Percentiles rank a stretch among this genome's conserved stretches.
Conservation (phyloP, 2,797 vertebrate genomes). For the Lates japonicus region DNA sequence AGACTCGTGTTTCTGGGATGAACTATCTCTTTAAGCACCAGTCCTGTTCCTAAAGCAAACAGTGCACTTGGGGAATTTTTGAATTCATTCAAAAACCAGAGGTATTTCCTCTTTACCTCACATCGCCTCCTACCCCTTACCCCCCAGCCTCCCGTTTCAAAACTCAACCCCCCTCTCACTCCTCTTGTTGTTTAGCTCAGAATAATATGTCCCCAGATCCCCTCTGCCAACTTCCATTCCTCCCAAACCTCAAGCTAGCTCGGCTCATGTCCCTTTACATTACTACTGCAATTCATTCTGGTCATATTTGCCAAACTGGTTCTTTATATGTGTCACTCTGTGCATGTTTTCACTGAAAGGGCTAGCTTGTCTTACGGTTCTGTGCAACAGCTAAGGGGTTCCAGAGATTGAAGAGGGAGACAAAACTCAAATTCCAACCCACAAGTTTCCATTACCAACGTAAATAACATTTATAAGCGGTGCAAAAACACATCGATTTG, state of each 20-base stretch:
- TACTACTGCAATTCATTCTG: conserved; percentile 69
- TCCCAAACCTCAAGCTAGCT: conserved; percentile 54
- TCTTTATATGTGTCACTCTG: conserved; percentile 56
- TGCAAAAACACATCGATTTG: conserved; percentile 12
- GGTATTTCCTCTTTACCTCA: conserved; percentile 84
- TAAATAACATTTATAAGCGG: conserved; percentile 59
- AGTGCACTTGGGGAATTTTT: conserved; percentile 69
- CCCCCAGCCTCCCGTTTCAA: conserved; percentile 48
- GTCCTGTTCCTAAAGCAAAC: conserved; percentile 72
- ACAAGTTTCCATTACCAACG: conserved; percentile 73
- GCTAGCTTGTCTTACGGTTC: conserved; percentile 41
- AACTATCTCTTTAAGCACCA: conserved; percentile 68
- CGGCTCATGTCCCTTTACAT: conserved; percentile 62
- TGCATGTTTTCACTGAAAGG: conserved; percentile 65
- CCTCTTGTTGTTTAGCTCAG: conserved; percentile 56
- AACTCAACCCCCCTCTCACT: conserved; percentile 52
- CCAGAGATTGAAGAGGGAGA: conserved; percentile 47
- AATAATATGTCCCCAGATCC: conserved; percentile 31
- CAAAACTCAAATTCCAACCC: conserved; percentile 59
- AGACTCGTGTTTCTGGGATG: conserved; percentile 50
- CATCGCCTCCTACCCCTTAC: conserved; percentile 66
- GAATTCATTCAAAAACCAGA: conserved; percentile 82
- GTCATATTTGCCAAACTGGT: conserved; percentile 57
- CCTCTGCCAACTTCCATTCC: conserved; percentile 39
- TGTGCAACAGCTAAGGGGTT: conserved; percentile 47